A percentile compares a stretch with the other conserved stretches of the same genome.
phyloP scores from a whole-genome alignment of 2,113 vertebrate species.

The Macrotus californicus region DNA sequence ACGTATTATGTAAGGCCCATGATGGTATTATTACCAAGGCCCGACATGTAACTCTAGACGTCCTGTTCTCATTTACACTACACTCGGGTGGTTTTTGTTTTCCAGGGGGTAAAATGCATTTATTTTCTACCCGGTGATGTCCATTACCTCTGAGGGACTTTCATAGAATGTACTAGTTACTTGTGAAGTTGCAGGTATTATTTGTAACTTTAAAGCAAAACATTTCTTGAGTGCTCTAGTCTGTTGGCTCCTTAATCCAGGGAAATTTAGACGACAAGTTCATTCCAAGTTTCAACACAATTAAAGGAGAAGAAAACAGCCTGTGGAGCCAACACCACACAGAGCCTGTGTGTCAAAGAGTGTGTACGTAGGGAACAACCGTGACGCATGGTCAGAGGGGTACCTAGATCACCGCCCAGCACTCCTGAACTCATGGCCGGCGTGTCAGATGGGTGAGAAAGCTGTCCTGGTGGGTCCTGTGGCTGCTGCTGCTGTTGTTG shows the following conservation, averaged over 20 bases:
- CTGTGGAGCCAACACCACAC: neutral
- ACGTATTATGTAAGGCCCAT: neutral
- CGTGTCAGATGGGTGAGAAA: constrained; percentile 8
- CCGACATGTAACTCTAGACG: neutral
- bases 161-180: neutral
- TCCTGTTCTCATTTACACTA: neutral
- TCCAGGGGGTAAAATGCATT: neutral
- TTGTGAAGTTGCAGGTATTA: neutral
- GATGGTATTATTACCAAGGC: neutral
- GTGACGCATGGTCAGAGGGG: neutral
- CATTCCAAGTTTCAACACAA: neutral
- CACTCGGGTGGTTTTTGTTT: neutral
- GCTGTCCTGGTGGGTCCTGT: constrained; percentile 61
- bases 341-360: neutral
- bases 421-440: constrained; percentile 57
- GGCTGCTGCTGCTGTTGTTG: constrained; percentile 50
- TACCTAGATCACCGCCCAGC: constrained; percentile 71
- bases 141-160: neutral
- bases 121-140: neutral
- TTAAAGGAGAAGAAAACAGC: neutral
- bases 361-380: neutral
- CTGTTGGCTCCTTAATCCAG: neutral
- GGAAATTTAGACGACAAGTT: neutral
- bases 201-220: constrained; percentile 10
- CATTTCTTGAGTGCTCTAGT: neutral